phyloP scores from a whole-genome alignment of 2,888 invertebrate species.

The Agonopterix arenella region DNA sequence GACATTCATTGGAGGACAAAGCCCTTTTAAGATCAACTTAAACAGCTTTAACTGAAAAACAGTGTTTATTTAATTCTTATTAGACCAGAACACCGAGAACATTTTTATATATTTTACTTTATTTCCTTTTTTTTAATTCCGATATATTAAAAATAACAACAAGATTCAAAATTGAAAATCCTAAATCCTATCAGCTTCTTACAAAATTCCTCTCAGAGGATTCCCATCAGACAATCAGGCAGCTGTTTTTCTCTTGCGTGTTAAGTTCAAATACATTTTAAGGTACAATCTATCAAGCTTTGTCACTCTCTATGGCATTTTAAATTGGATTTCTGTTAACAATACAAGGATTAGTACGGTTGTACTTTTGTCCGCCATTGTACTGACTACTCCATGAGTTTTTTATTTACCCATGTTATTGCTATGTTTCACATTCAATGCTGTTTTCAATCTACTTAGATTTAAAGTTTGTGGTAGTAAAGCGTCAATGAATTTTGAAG shows the following conservation, averaged over 20 bases:
- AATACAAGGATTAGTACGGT: conserved; percentile 63
- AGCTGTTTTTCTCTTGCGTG: conserved; percentile 14
- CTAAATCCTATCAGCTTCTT: background rate
- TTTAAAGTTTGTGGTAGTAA: background rate
- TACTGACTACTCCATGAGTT: conserved; percentile 21
- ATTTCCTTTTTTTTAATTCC: no score
- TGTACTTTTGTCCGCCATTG: conserved; percentile 48
- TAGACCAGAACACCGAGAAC: no score
- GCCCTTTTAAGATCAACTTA: no score
- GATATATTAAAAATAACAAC: background rate
- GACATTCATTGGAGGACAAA: no score
- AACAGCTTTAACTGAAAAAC: no score
- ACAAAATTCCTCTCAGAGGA: background rate
- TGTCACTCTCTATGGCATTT: conserved; percentile 61
- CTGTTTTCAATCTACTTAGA: background rate
- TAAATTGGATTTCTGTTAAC: conserved; percentile 72
- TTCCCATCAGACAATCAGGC: no score
- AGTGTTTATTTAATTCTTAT: no score
- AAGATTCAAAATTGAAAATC: background rate
- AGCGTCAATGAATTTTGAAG: background rate
- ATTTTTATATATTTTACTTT: no score
- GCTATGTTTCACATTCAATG: background rate
- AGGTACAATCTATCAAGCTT: conserved; percentile 69
- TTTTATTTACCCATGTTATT: background rate
- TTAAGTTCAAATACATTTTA: conserved; percentile 43